Base-by-base conservation (phyloP, 2,797 vertebrate species). In the Mus spretus region DNA sequence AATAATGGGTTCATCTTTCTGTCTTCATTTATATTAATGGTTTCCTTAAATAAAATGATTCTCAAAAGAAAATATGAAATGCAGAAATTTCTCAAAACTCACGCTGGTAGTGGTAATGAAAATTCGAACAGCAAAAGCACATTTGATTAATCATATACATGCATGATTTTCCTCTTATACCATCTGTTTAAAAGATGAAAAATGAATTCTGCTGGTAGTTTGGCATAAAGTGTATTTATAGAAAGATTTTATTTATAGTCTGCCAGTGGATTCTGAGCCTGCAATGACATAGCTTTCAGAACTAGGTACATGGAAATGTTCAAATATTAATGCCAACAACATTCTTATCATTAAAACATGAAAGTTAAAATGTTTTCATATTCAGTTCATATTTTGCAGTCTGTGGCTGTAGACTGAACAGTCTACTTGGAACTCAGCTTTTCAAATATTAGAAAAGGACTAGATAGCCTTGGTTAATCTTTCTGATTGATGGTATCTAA, bases 121-220 rank as follows among this genome's bases (percentile, higher is more conserved):
- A 98, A 97, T 97, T 97, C 96, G 88, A 98, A 92, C 96, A 93
- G 95, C 96, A 97, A 97, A 98, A 95, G 81, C 88, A 95, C n/a
- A 8, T 97, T 98, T 97, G 97, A 98, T 98, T 98, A 98, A 98
- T 98, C 97, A 96, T 97, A 97, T 97, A 98, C 93, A 96, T 95
- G 96, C 97, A 96, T 96, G 96, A 96, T 91, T 97, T 97, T 98
- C 96, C 91, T 97, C 96, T 96, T 97, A 94, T 94, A 95, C 97
- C 97, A 98, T 98, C 98, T 97, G 97, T 97, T 98, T 97, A 97
- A 97, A 97, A 96, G 97, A 98, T 97, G 97, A 98, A 98, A 98
- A 97, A 98, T 97, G 97, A 96, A 97, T 97, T 97, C 97, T 96
- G 96, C 90, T 96, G 75, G 95, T 97, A 97, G 92, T 97, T 97